Conservation (phyloP, 2,113 vertebrate genomes). For the Athene cunicularia region DNA sequence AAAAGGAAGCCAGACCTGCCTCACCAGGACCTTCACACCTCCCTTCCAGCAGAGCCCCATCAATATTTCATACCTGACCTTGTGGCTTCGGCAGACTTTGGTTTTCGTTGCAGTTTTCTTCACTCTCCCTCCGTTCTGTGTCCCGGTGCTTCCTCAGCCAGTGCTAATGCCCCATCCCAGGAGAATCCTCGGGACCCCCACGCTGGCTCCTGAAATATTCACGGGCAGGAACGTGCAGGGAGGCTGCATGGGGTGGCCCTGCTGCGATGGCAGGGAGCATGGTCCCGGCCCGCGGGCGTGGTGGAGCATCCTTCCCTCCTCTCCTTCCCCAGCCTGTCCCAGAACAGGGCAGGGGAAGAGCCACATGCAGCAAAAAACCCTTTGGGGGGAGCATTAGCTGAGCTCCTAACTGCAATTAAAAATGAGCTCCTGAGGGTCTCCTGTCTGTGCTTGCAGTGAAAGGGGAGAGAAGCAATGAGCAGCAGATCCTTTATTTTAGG, state of each 20-base stretch:
- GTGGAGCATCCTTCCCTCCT: neutral
- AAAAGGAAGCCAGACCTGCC: neutral
- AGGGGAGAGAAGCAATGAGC: neutral
- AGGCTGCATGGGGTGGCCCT: neutral
- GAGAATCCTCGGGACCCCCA: neutral
- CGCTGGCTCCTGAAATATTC: neutral
- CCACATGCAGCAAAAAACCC: neutral
- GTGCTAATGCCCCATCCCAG: neutral
- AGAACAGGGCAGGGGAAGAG: neutral
- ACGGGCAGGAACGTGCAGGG: neutral
- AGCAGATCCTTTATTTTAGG: neutral
- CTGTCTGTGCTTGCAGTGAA: neutral
- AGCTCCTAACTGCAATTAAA: neutral
- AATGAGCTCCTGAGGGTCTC: neutral
- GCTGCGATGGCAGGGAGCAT: neutral
- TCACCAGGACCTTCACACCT: neutral
- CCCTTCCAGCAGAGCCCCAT: neutral
- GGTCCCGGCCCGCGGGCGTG: rapidly evolving
- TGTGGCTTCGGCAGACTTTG: neutral
- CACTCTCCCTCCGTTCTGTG: neutral
- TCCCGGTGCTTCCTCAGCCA: neutral
- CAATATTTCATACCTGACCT: constrained; percentile 32
- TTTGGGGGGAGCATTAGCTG: neutral
- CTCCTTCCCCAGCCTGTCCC: neutral
- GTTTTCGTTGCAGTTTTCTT: neutral